Percentiles rank a stretch among this genome's conserved stretches.
These are phyloP conservation scores for Tychaedon coryphoeus DNA, from an alignment of 2,113 vertebrate species.

Conservation along the genomic window DNA sequence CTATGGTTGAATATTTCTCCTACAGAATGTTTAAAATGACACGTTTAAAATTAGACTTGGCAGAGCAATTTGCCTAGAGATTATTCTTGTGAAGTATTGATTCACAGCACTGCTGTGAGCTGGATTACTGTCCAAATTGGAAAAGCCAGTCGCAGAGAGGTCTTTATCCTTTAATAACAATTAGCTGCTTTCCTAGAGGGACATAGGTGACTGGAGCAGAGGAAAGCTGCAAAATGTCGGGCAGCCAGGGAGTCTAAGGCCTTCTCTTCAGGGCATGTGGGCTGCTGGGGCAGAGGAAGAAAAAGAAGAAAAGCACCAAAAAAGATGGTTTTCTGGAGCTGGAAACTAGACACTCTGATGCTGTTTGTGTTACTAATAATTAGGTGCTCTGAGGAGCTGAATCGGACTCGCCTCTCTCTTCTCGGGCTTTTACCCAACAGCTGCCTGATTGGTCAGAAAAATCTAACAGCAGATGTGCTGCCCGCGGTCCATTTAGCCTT, in stretches of 20 bases:
- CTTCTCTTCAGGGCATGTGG: slow-evolving; percentile 41
- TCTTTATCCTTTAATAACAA: slow-evolving; percentile 92
- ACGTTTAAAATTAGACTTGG: slow-evolving; percentile 68
- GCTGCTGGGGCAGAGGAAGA: background rate
- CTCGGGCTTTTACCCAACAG: slow-evolving; percentile 72
- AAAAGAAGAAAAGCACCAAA: background rate
- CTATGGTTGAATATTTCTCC: slow-evolving; percentile 44
- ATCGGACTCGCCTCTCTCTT: slow-evolving; percentile 69
- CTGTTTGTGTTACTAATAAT: slow-evolving; percentile 47
- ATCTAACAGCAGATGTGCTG: slow-evolving; percentile 60
- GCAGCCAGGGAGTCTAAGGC: background rate
- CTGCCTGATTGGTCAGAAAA: slow-evolving; percentile 46
- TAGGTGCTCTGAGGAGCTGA: slow-evolving; percentile 41
- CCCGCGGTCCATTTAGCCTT: slow-evolving; percentile 75
- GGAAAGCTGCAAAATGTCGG: slow-evolving; percentile 51
- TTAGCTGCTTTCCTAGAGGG: slow-evolving; percentile 78
- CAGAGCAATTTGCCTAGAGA: slow-evolving; percentile 61
- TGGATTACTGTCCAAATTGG: slow-evolving; percentile 82
- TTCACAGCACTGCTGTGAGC: slow-evolving; percentile 80
- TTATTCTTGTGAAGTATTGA: slow-evolving; percentile 70
- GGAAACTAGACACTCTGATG: slow-evolving; percentile 8
- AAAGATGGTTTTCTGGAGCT: slow-evolving; percentile 57
- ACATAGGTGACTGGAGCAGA: slow-evolving; percentile 61
- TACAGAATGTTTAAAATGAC: slow-evolving; percentile 51
- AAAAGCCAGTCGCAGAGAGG: slow-evolving; percentile 84